Percentiles rank a stretch among this genome's conserved stretches.
phyloP scores from a whole-genome alignment of 2,113 vertebrate species.

The Catagonus wagneri region DNA sequence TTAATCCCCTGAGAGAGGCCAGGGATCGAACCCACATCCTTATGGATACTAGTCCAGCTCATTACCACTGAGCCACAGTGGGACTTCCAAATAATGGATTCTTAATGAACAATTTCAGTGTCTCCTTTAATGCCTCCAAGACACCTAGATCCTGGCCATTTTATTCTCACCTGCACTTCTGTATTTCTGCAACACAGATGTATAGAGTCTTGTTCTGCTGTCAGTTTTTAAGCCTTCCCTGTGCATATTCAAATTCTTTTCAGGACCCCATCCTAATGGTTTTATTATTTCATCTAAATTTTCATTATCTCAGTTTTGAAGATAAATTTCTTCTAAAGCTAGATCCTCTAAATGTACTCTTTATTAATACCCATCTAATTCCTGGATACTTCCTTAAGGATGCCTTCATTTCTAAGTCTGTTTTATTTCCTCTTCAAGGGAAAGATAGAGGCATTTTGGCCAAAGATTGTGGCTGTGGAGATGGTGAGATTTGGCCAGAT shows the following conservation, averaged over 20 bases:
- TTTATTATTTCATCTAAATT: slow-evolving; percentile 26
- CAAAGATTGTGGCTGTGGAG: background rate
- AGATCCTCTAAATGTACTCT: background rate
- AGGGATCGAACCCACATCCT: no score
- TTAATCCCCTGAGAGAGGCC: no score
- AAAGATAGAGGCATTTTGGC: background rate
- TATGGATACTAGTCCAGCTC: no score
- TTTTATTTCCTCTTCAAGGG: background rate
- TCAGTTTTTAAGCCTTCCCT: background rate
- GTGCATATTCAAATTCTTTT: background rate
- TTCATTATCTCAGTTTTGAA: slow-evolving; percentile 34
- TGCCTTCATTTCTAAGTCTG: background rate
- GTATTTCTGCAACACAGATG: background rate
- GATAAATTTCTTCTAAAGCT: background rate
- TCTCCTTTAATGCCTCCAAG: background rate
- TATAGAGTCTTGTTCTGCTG: background rate
- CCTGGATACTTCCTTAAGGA: background rate
- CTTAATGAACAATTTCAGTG: background rate
- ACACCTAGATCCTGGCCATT: background rate
- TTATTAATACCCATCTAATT: background rate
- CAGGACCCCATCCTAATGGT: background rate
- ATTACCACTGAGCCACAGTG: no score
- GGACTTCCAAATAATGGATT: background rate
- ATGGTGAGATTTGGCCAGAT: background rate
- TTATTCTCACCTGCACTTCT: background rate